Conservation (phyloP, 2,797 vertebrate species). For the Enteromius thamalakanensis region DNA sequence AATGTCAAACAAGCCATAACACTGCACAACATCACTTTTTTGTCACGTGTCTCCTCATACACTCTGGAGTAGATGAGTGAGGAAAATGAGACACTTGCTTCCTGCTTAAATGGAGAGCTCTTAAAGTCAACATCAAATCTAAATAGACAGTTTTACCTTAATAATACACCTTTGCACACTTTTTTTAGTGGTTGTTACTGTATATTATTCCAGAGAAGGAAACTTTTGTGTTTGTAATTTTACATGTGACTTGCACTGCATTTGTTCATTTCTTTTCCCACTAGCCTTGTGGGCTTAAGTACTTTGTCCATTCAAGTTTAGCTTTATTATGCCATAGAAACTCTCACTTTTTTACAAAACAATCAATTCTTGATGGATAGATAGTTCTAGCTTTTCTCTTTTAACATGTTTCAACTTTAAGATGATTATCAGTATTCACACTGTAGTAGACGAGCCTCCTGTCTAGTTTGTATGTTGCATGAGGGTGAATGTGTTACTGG, state of each 20-base stretch:
- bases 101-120: not conserved
- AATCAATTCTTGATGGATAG: not conserved
- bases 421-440: not conserved
- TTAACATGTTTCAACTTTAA: not conserved
- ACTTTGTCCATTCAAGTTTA: not conserved
- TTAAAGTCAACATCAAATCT: not conserved
- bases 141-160: not conserved
- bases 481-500: not conserved
- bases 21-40: conserved; percentile 46
- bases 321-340: not conserved
- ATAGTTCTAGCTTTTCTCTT: not conserved
- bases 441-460: not conserved
- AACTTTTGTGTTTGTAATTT: not conserved
- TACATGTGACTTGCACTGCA: not conserved
- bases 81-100: not conserved
- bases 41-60: conserved; percentile 37
- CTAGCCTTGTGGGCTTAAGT: not conserved
- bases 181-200: not conserved
- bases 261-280: not conserved
- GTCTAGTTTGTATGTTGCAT: conserved; percentile 11
- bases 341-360: not conserved
- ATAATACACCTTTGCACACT: not conserved
- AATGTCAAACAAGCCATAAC: conserved; percentile 55
- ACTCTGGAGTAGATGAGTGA: conserved; percentile 30
- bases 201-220: not conserved